Percentiles rank a stretch among this genome's conserved stretches.
Evolutionary conservation across 2,113 vertebrate genomes (phyloP).

Genomic region (Heteronetta atricapilla): DNA sequence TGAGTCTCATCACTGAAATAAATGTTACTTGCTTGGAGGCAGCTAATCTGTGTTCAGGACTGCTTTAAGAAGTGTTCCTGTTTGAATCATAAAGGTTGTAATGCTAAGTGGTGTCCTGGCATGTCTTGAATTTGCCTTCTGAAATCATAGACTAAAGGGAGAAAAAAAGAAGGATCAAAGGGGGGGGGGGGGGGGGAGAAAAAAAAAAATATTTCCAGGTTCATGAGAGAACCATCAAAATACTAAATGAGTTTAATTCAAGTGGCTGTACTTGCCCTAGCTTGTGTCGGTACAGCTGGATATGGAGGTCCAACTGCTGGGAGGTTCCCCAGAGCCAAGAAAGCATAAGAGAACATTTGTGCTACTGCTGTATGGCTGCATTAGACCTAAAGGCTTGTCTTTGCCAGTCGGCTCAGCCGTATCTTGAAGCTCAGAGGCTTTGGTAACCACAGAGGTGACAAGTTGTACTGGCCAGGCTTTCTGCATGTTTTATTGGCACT

Average conservation of each 20-base stretch:
- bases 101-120: not conserved
- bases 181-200: not conserved
- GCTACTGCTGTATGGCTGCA: not conserved
- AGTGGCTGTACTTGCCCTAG: not conserved
- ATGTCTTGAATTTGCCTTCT: not conserved
- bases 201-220: not conserved
- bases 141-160: not conserved
- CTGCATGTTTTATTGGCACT: not conserved
- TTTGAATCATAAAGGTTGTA: not conserved
- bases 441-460: not conserved
- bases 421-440: not conserved
- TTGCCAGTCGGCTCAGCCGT: not conserved
- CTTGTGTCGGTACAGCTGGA: not conserved
- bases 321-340: not conserved
- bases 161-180: not conserved
- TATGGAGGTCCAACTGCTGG: not conserved
- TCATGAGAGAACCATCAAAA: not conserved
- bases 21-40: not conserved
- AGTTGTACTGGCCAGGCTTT: slow-evolving; percentile 9
- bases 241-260: not conserved
- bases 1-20: not conserved
- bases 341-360: not conserved
- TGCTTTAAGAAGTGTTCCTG: not conserved
- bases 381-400: not conserved
- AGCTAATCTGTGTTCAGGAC: not conserved